phyloP scores from a whole-genome alignment of 2,797 vertebrate genomes.

The Cyclopterus lumpus region DNA sequence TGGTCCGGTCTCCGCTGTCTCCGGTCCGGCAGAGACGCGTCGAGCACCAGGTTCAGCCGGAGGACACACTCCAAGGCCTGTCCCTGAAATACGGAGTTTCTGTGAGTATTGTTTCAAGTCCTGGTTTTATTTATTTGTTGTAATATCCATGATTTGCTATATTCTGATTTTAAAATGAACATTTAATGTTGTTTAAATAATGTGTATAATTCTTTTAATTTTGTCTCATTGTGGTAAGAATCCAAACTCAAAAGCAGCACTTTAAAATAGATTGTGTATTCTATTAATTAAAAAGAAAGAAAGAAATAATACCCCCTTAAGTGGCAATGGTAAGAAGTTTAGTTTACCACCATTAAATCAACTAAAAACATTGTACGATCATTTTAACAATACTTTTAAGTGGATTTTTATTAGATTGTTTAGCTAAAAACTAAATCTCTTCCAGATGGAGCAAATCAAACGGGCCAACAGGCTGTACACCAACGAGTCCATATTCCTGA shows the following conservation, averaged over 20 bases:
- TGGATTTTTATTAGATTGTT: too few species aligned
- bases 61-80: conserved; percentile 91
- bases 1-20: conserved; percentile 84
- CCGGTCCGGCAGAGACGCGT: conserved; percentile 81
- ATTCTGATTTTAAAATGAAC: too few species aligned
- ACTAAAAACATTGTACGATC: too few species aligned
- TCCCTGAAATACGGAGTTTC: conserved; percentile 93
- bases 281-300: not conserved
- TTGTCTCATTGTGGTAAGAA: not conserved
- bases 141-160: not conserved
- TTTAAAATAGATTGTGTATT: not conserved
- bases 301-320: too few species aligned
- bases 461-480: conserved; percentile 92
- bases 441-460: conserved; percentile 94
- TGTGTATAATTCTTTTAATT: not conserved
- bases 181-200: not conserved
- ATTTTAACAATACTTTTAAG: too few species aligned
- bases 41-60: conserved; percentile 86
- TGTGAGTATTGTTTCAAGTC: conserved; percentile 81
- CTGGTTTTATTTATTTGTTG: too few species aligned
- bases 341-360: too few species aligned
- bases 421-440: conserved; percentile 7
- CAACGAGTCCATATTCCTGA: conserved; percentile 94
- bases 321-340: too few species aligned
- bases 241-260: not conserved